Evolutionary conservation across 1,140 invertebrate genomes (phyloP), one percentile per base, ranked within the genome.

Genomic region (Drosophila paulistorum): DNA sequence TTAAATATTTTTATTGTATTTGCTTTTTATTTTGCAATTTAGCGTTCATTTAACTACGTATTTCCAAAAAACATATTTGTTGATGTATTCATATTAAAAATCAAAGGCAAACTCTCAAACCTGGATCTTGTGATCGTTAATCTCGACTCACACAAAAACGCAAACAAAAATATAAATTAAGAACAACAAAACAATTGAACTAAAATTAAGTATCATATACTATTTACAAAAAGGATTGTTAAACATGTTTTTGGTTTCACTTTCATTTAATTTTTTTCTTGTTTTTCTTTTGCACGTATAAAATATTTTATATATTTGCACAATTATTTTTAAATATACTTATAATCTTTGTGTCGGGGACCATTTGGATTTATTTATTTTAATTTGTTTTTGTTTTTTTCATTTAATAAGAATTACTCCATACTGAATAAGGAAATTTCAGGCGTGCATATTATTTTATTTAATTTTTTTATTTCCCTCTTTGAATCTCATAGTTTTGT

Each of bases 1-100:
- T 77, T 76, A 58, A 72, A 65, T 81, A 81, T 72, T 81, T 30
- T 78, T 85, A 72, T 79, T 85, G 77, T 82, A 82, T 82, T 86
- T 86, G 79, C 79, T 82, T 85, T 85, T 86, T 86, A 30, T 30
- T 81, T 82, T 81, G 82, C 82, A 86, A 85, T 85, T 87, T 87
- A 85, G 82, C 82, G 81, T 79, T 86, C 82, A 85, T 85, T 85
- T 85, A 85, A 85, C 82, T 85, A 85, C 82, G 84, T 85, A 85
- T 85, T 76, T 76, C 76, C 74, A 58, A 76, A 80, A 81, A 85
- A 76, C 75, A 87, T 87, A 85, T 71, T 71, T 71, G 5, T 67
- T 76, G 68, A 72, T 71, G 69, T 65, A 65, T 71, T 59, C 58
- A 82, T 77, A 75, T 63, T 57, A 63, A 61, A 68, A 74, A 74